These are phyloP conservation scores for Nemotelus pantherinus DNA, from an alignment of 2,888 invertebrate genomes.

Conservation along the genomic window DNA sequence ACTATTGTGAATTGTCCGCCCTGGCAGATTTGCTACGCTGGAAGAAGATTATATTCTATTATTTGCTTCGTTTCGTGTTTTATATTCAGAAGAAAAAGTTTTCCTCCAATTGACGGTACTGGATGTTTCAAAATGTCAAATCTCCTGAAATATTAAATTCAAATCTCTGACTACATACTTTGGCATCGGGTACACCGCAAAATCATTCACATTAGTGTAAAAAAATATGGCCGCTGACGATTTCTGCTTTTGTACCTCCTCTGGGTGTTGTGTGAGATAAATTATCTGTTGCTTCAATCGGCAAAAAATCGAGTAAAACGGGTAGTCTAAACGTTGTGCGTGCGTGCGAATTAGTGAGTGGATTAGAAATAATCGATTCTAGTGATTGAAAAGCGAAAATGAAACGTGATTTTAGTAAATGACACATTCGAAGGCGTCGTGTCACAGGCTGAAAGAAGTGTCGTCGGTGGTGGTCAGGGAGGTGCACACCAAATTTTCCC, in stretches of 20 bases:
- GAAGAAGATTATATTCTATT: no score
- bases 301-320: conserved; percentile 37
- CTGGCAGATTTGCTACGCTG: no score
- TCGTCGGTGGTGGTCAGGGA: conserved; percentile 45
- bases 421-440: conserved; percentile 49
- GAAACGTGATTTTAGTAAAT: conserved; percentile 22
- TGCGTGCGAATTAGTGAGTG: conserved; percentile 10
- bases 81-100: no score
- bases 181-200: conserved; percentile 15
- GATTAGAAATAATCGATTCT: conserved; percentile 25
- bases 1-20: conserved; percentile 7
- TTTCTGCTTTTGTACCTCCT: conserved; percentile 47
- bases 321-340: conserved; percentile 4
- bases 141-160: background rate
- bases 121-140: no score
- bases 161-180: conserved; percentile 5
- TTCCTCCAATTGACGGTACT: no score
- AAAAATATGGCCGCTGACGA: conserved; percentile 47
- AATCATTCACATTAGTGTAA: conserved; percentile 22
- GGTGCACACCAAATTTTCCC: conserved; percentile 28
- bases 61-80: no score
- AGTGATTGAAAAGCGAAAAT: conserved; percentile 1
- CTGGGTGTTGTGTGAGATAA: conserved; percentile 45
- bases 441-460: conserved; percentile 45
- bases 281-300: conserved; percentile 50